Conservation (phyloP, 2,113 vertebrate species). For the Pantherophis guttatus region DNA sequence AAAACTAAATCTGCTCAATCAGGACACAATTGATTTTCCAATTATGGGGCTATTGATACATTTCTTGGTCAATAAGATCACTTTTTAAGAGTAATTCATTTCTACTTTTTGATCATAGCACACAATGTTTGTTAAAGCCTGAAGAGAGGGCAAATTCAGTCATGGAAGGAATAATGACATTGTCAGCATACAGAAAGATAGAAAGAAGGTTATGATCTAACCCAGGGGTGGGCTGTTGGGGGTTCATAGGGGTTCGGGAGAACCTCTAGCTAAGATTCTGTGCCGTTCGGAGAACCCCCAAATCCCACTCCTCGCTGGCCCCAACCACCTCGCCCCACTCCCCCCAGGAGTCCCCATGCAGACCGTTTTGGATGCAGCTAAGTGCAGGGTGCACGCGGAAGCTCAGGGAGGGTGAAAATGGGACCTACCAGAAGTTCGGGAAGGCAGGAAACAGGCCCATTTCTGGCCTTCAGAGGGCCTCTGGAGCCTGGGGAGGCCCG, state of each 20-base stretch:
- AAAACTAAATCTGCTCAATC: background rate
- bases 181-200: background rate
- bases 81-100: background rate
- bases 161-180: background rate
- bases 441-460: too few relatives aligned
- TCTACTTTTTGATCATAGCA: background rate
- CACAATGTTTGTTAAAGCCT: background rate
- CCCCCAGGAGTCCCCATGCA: too few relatives aligned
- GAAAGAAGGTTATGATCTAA: background rate
- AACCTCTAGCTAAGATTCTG: too few relatives aligned
- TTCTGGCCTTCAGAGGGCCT: too few relatives aligned
- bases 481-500: too few relatives aligned
- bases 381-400: too few relatives aligned
- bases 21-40: background rate
- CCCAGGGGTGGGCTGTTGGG: background rate
- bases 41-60: background rate
- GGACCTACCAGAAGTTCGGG: too few relatives aligned
- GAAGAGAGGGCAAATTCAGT: background rate
- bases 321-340: accelerated
- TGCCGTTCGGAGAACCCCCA: too few relatives aligned
- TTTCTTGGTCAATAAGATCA: background rate
- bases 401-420: too few relatives aligned
- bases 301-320: too few relatives aligned
- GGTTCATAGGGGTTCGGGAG: too few relatives aligned
- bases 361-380: too few relatives aligned